Percentiles rank a stretch among this genome's conserved stretches.
Conservation (phyloP, 1,140 invertebrate species). For the Tetraneura akinire region DNA sequence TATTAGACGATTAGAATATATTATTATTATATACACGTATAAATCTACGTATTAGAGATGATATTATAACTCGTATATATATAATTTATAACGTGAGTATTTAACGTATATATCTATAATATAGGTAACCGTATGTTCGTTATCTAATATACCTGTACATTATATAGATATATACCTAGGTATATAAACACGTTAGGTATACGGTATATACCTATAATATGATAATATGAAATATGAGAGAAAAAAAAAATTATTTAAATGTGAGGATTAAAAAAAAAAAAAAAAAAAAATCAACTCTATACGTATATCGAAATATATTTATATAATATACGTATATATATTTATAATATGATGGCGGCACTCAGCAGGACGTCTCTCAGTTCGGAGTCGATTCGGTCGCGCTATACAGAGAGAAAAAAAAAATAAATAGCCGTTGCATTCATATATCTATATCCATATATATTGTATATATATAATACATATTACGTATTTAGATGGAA, state of each 20-base stretch:
- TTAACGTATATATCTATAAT: constrained; percentile 1
- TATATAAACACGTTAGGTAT: too few species aligned
- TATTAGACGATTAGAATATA: too few species aligned
- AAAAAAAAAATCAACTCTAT: neutral
- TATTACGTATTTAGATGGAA: neutral
- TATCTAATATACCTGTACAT: too few species aligned
- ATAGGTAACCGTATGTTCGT: too few species aligned
- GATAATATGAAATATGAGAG: neutral
- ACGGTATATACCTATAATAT: too few species aligned
- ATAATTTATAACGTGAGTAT: neutral
- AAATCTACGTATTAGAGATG: constrained; percentile 27
- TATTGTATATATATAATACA: neutral
- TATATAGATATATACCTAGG: too few species aligned
- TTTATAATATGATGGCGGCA: neutral
- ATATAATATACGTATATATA: neutral
- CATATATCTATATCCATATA: neutral
- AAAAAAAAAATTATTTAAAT: constrained; percentile 43
- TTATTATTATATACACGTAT: too few species aligned
- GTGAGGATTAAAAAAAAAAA: constrained; percentile 30
- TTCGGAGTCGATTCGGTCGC: neutral
- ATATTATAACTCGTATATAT: neutral
- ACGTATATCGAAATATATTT: neutral
- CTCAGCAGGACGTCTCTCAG: constrained; percentile 28
- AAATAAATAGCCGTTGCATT: neutral
- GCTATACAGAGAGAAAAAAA: neutral